These are phyloP conservation scores for Rhizomys pruinosus DNA, from an alignment of 2,113 vertebrate genomes.

Conservation along the genomic window DNA sequence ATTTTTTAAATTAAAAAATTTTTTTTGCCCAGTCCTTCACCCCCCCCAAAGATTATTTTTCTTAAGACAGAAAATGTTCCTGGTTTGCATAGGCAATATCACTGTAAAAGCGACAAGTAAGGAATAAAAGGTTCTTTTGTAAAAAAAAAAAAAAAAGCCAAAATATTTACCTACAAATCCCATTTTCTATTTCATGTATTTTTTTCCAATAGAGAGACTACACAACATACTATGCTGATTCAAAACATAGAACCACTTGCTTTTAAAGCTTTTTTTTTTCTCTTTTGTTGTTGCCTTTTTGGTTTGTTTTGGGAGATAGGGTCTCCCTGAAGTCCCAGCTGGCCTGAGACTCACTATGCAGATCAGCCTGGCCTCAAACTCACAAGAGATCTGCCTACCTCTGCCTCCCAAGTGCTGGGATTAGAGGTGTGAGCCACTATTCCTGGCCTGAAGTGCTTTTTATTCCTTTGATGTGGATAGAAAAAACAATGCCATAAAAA, in stretches of 20 bases:
- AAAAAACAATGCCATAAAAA: conserved; percentile 8
- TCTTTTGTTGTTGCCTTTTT: neutral
- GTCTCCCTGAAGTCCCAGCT: no score
- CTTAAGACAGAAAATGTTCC: conserved; percentile 87
- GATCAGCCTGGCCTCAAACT: no score
- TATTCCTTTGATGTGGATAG: neutral
- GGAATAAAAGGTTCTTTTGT: conserved; percentile 83
- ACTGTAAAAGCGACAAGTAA: conserved; percentile 87
- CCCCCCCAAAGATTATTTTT: no score
- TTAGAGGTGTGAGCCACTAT: no score
- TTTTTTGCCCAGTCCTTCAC: no score
- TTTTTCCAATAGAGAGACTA: conserved; percentile 19
- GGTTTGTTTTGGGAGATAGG: no score
- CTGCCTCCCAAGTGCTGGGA: no score
- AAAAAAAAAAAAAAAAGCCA: conserved; percentile 33
- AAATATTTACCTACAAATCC: conserved; percentile 37
- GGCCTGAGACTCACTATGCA: no score
- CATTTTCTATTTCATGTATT: conserved; percentile 47
- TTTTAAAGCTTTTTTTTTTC: neutral
- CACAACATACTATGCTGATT: neutral
- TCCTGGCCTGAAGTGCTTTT: neutral
- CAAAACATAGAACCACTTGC: neutral
- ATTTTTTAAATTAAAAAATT: no score
- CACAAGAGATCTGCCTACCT: no score
- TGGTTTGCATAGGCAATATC: conserved; percentile 86